A percentile compares a stretch with the other conserved stretches of the same genome.
These are phyloP conservation scores for Sitta europaea DNA, from an alignment of 2,113 vertebrate species.

Conservation along the genomic window DNA sequence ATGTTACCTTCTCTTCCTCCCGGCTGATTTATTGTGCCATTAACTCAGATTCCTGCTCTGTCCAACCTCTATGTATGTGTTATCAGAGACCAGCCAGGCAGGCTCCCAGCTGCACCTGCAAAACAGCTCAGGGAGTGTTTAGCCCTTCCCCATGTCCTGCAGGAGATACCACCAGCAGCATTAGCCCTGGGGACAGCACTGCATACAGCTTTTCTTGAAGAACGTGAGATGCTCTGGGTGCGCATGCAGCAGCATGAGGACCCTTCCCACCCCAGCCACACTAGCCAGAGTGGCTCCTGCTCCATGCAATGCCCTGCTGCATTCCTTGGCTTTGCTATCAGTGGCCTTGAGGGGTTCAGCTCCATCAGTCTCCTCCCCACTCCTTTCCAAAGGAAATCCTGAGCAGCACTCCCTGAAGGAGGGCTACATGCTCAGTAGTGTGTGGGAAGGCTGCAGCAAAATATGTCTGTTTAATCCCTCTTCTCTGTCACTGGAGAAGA, in stretches of 20 bases:
- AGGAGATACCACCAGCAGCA: background rate
- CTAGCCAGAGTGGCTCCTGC: background rate
- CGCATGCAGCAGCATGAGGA: accelerated
- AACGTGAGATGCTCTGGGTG: accelerated
- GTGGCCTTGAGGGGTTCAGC: background rate
- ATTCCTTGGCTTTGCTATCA: background rate
- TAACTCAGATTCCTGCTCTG: background rate
- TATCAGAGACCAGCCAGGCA: background rate
- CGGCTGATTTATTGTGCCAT: background rate
- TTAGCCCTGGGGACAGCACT: background rate
- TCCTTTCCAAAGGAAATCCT: background rate
- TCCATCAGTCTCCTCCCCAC: background rate
- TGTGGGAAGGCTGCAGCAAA: background rate
- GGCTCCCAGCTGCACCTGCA: background rate
- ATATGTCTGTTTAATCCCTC: background rate
- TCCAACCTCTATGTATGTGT: accelerated
- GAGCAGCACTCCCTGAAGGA: background rate
- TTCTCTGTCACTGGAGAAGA: background rate
- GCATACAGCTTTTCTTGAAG: background rate
- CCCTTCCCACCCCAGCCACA: background rate
- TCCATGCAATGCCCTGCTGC: background rate
- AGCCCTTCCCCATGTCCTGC: background rate
- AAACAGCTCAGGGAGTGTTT: background rate
- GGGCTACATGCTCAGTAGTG: background rate
- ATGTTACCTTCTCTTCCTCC: slow-evolving; percentile 24